Base-by-base conservation (phyloP, 2,888 invertebrate species). In the Melitaea athalia region DNA sequence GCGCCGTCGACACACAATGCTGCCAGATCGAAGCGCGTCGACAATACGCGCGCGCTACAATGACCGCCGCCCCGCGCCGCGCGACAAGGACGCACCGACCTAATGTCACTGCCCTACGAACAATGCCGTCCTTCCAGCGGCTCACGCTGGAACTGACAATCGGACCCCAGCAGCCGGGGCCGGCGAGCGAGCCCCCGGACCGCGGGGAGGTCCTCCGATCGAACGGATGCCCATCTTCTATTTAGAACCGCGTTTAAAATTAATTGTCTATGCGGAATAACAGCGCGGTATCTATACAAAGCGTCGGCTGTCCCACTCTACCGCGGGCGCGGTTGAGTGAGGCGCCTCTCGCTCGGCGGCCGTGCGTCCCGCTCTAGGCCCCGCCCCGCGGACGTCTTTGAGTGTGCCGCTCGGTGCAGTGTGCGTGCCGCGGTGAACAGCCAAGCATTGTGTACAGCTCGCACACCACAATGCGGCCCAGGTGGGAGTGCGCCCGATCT, bases 1-100 rank as follows among this genome's bases (percentile, higher is more conserved):
- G 89, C 87, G 83, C 81, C 79, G 79, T 81, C 84, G 84, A 84
- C 85, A 90, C 91, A 92, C 92, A 92, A 92, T 92, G 92, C 91
- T 88, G 81, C 85, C 89, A 92, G 92, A 92, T 92, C 92, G 92
- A 92, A 92, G 88, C 86, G 84, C 76, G 81, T 85, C 89, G 88
- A 92, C 92, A 92, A 92, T 92, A 91, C 91, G 91, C 90, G 91
- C 91, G 90, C 89, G 89, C 89, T 89, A 92, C 92, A 92, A 92
- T 91, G 87, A 87, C 87, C 86, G 82, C 86, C 71, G 84, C 90
- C 87, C 86, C 85, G 86, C 91, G 84, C 89, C 85, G 79, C 83
- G 77, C 85, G 92, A 92, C 89, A 92, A 87, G 91, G 92, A 92
- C 91, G 89, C 91, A 89, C 88, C 87, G 86, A 89, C 81, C 89